Base-by-base conservation (phyloP, 1,140 invertebrate genomes). In the Leptinotarsa defecta region DNA sequence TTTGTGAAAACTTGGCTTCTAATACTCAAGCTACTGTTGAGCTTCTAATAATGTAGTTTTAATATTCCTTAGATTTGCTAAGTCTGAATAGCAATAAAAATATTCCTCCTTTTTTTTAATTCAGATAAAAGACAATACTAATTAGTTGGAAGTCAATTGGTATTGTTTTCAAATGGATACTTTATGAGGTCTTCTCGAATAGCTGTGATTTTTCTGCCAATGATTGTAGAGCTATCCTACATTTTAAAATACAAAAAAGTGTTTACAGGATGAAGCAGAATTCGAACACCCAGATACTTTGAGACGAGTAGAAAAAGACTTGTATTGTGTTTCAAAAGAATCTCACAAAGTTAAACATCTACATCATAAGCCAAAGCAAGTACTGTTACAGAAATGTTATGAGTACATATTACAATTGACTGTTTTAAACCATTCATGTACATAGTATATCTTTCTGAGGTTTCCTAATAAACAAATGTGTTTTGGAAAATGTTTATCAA, bases 361-460 rank as follows among this genome's bases (percentile, higher is more conserved):
- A 43, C 11, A 68, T 67, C 49, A 49, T 49, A 74, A 67, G 22
- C n/a, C 17, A n/a, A 65, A 73, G 43, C 64, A 34, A 22, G 27
- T 62, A 22, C 22, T 65, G 13, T 64, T 22, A 27, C 48, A 49
- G 48, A 68, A 68, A 67, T 74, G 48, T 74, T 67, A 48, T 68
- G 13, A 67, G 13, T 57, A 15, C 24, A 49, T 48, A 62, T 63
- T 70, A 75, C 49, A 75, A 70, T 20, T 68, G 74, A 75, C 74
- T 75, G 74, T 75, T 75, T 75, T 75, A 61, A 68, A 75, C 74
- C 65, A 75, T 69, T 75, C 68, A 71, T 75, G 74, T 75, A 75
- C 62, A 75, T 68, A 74, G 63, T 74, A 67, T 68, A 62, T 75
- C 61, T 57, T 70, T 75, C 63, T 75, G 68, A 75, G 19, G 52